Base-by-base conservation (phyloP, 2,888 invertebrate genomes). In the Andrena marginata region DNA sequence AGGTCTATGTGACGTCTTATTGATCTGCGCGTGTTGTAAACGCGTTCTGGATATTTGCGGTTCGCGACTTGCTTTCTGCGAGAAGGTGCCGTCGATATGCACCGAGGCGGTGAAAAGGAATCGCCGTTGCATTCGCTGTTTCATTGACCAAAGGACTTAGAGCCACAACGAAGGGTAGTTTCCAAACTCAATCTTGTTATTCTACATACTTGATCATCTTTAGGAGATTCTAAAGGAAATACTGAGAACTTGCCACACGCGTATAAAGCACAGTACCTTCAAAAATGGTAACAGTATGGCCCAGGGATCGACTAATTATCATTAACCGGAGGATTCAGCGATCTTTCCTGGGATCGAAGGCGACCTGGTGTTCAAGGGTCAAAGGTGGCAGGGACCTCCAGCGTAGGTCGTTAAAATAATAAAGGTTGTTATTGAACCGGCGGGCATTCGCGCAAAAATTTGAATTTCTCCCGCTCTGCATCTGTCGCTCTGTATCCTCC, bases 341-440 rank as follows among this genome's bases (percentile, higher is more conserved):
- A 56, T 33, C 31, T 10, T 48, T 23, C 20, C 54, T 42, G 8
- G 60, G 33, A 54, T 16, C 71, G 71, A 75, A 84, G 77, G 69
- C 59, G 74, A 35, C 51, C 59, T 54, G 26, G 54, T 77, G 65
- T 77, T 68, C 48, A 64, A n/a, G 73, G 56, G 64, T 75, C 77
- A 80, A 87, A 87, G 85, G 79, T 77, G 87, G 72, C 75, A 77
- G 82, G 71, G 73, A 67, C 35, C 76, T 73, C 20, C 62, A 35
- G 80, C 67, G 82, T 78, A 77, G 87, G 87, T 91, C 88, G 91
- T 91, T 92, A 90, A 92, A 92, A 92, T 92, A 92, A 92, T 92
- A 92, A 91, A 91, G 88, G 82, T 88, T 92, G 91, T 91, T 92
- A 91, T 92, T 89, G 87, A 88, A 92, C 85, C 78, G 85, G 77